phyloP scores from a whole-genome alignment of 2,113 vertebrate species.

The Chrysemys picta region DNA sequence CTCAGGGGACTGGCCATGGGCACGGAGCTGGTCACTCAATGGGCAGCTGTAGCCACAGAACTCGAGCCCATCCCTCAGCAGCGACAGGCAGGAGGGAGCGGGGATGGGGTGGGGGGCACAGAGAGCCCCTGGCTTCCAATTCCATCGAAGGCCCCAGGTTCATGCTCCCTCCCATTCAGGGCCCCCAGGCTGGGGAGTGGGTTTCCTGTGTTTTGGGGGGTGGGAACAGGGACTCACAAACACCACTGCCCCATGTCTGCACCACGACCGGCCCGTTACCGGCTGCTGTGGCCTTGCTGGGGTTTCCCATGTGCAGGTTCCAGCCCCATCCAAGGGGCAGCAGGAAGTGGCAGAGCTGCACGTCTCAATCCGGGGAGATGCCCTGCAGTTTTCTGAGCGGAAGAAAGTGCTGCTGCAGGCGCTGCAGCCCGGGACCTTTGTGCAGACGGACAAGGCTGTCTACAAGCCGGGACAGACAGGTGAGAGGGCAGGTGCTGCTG shows the following conservation, averaged over 20 bases:
- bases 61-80: neutral
- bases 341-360: rapidly evolving
- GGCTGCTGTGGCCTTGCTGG: neutral
- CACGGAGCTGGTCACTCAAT: neutral
- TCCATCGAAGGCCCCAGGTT: neutral
- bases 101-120: rapidly evolving
- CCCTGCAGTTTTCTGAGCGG: neutral
- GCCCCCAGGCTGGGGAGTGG: rapidly evolving
- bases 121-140: neutral
- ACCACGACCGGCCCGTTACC: rapidly evolving
- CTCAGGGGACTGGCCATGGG: neutral
- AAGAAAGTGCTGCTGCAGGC: rapidly evolving
- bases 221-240: rapidly evolving
- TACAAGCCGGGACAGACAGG: neutral
- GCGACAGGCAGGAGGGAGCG: neutral
- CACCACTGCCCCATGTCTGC: neutral
- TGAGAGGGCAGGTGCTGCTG: neutral
- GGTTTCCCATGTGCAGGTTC: neutral
- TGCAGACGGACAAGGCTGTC: constrained; percentile 7
- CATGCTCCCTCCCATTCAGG: too few species aligned
- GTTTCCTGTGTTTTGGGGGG: rapidly evolving
- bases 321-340: rapidly evolving
- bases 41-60: rapidly evolving
- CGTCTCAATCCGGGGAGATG: neutral
- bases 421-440: neutral